A percentile compares a stretch with the other conserved stretches of the same genome.
phyloP scores from a whole-genome alignment of 2,113 vertebrate genomes.

The Bombycilla garrulus region DNA sequence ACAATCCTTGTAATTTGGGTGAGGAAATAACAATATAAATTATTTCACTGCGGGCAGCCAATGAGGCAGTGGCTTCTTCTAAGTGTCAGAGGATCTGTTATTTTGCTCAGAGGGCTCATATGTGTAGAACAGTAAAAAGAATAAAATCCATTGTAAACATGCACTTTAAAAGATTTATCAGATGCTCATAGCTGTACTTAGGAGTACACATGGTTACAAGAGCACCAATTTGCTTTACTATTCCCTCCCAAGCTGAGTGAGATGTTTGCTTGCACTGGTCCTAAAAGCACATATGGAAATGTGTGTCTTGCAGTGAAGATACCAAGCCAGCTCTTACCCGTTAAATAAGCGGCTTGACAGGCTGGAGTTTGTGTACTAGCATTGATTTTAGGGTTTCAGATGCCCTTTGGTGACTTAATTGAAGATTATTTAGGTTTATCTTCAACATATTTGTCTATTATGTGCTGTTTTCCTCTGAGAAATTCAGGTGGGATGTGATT shows the following conservation, averaged over 20 bases:
- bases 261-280: not conserved
- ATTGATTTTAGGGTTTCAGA: not conserved
- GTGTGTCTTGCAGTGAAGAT: not conserved
- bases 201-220: conserved; percentile 36
- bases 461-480: not conserved
- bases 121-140: conserved; percentile 54
- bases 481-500: not conserved
- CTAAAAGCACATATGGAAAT: not conserved
- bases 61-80: not conserved
- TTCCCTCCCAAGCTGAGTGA: conserved; percentile 27
- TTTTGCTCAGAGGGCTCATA: conserved; percentile 64
- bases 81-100: conserved; percentile 56
- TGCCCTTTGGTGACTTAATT: not conserved
- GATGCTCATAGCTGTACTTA: conserved; percentile 59
- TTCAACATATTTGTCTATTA: not conserved
- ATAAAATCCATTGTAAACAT: conserved; percentile 70
- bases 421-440: not conserved
- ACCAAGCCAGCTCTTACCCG: not conserved
- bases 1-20: conserved; percentile 28
- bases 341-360: not conserved
- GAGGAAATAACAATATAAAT: conserved; percentile 51
- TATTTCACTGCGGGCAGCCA: conserved; percentile 47
- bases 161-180: conserved; percentile 70
- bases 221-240: conserved; percentile 56
- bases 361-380: not conserved